A percentile compares a stretch with the other conserved stretches of the same genome.
Conservation (phyloP, 2,888 invertebrate genomes). For the Drosophila conformis region DNA sequence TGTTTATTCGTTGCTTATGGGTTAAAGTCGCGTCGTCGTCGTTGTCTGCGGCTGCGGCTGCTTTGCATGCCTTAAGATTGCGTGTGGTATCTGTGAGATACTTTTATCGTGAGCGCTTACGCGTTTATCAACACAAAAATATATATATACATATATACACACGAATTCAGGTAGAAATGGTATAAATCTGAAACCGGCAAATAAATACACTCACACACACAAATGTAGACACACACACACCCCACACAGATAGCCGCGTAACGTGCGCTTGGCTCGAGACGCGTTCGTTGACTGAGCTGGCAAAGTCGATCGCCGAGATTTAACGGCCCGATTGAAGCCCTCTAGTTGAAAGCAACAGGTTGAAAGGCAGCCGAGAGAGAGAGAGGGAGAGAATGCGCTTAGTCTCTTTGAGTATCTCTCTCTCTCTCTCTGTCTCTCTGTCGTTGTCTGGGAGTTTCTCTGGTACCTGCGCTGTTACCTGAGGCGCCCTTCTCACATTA, state of each 20-base stretch:
- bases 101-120: conserved; percentile 32
- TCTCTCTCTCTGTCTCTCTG: conserved; percentile 1
- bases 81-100: conserved; percentile 69
- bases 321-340: conserved; percentile 56
- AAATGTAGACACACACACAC: conserved; percentile 1
- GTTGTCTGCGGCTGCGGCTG: conserved; percentile 23
- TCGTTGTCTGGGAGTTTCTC: conserved; percentile 3
- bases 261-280: conserved; percentile 75
- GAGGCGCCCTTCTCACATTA: conserved; percentile 76
- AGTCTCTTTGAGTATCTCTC: conserved; percentile 4
- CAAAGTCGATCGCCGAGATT: conserved; percentile 69
- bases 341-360: conserved; percentile 53
- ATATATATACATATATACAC: conserved; percentile 19
- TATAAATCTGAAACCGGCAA: conserved; percentile 75
- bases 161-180: conserved; percentile 65
- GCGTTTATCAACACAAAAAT: conserved; percentile 34
- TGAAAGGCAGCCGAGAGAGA: not conserved
- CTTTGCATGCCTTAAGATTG: conserved; percentile 60
- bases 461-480: conserved; percentile 57
- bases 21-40: conserved; percentile 38
- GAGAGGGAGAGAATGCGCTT: not conserved
- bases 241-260: conserved; percentile 23
- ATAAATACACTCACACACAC: conserved; percentile 17
- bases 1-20: conserved; percentile 63
- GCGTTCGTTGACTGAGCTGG: conserved; percentile 76